phyloP scores from a whole-genome alignment of 2,888 invertebrate genomes.

The Dendrolimus houi region DNA sequence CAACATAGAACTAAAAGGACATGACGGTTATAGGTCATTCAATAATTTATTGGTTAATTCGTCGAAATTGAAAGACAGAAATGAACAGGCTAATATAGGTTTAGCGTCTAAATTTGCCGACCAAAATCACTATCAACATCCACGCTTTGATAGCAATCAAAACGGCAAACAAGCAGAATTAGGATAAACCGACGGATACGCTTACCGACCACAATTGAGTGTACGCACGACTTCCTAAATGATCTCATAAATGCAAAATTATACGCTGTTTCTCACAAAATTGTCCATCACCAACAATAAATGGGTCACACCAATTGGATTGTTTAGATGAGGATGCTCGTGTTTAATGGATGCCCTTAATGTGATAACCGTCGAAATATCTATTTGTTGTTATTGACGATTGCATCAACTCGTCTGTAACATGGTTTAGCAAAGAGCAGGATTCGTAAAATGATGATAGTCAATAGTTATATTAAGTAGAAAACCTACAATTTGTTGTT shows the following conservation, averaged over 20 bases:
- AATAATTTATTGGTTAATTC: no score
- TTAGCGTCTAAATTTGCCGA: no score
- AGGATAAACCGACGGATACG: conserved; percentile 14
- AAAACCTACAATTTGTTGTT: no score
- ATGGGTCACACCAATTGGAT: conserved; percentile 37
- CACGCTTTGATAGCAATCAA: background rate
- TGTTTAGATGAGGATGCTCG: conserved; percentile 18
- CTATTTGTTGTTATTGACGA: background rate
- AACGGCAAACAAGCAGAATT: background rate
- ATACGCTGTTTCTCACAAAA: conserved; percentile 33
- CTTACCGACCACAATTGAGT: conserved; percentile 30
- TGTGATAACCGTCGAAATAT: background rate
- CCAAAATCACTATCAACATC: no score
- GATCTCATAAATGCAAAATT: conserved; percentile 39
- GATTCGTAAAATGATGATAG: no score
- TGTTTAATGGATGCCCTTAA: conserved; percentile 10
- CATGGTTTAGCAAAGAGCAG: no score
- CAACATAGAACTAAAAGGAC: no score
- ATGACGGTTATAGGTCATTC: no score
- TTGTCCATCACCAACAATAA: conserved; percentile 20
- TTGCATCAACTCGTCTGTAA: background rate
- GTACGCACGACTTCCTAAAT: conserved; percentile 37
- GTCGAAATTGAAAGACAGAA: no score
- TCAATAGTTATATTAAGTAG: no score
- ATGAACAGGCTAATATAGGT: no score